Evolutionary conservation across 2,888 invertebrate species (phyloP).

Genomic region (Trilocha varians): DNA sequence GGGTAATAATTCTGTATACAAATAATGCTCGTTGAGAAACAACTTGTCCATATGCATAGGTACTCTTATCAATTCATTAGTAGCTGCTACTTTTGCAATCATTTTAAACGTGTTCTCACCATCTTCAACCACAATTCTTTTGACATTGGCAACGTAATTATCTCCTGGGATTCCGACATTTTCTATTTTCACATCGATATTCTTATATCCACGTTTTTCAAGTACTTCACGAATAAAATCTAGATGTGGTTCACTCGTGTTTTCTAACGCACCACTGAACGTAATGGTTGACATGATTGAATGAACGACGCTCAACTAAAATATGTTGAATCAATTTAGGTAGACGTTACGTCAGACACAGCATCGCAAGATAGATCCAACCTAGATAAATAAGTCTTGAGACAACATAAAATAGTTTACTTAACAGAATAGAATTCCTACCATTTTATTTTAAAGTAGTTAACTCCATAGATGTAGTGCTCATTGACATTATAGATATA

Average conservation of each 20-base stretch:
- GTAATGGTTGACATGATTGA: not conserved
- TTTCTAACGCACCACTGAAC: slow-evolving; percentile 11
- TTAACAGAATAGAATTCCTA: too few relatives aligned
- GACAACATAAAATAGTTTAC: too few relatives aligned
- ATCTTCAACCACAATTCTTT: slow-evolving; percentile 15
- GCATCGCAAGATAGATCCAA: too few relatives aligned
- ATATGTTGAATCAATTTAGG: too few relatives aligned
- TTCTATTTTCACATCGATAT: slow-evolving; percentile 9
- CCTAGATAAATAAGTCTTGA: too few relatives aligned
- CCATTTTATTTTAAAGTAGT: too few relatives aligned
- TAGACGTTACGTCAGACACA: too few relatives aligned
- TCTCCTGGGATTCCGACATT: slow-evolving; percentile 15
- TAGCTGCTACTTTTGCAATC: slow-evolving; percentile 36
- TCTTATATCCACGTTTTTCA: slow-evolving; percentile 9
- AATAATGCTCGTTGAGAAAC: slow-evolving; percentile 30
- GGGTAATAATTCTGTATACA: slow-evolving; percentile 31
- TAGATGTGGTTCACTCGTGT: slow-evolving; percentile 10
- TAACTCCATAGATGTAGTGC: too few relatives aligned
- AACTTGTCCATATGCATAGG: slow-evolving; percentile 12
- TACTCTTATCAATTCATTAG: slow-evolving; percentile 14
- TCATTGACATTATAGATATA: too few relatives aligned
- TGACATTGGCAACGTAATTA: slow-evolving; percentile 12
- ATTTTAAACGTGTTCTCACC: slow-evolving; percentile 25
- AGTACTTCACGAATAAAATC: slow-evolving; percentile 12
- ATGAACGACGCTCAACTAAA: too few relatives aligned